Evolutionary conservation across 2,113 vertebrate genomes (phyloP), one percentile per base, ranked within the genome.

Genomic region (Channa argus): DNA sequence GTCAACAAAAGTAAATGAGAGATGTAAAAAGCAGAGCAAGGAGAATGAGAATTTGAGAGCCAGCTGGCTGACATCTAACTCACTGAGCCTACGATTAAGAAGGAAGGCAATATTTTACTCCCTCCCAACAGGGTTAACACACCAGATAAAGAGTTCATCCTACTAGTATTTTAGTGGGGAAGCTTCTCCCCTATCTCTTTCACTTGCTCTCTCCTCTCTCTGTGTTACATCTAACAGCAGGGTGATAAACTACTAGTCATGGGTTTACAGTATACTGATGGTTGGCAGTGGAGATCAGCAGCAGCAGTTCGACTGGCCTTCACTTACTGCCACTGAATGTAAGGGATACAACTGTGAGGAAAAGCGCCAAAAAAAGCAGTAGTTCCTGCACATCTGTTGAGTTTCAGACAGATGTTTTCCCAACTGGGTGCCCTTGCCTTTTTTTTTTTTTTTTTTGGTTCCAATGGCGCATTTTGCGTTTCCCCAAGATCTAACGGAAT

Each of bases 61-160:
- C 74, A 79, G 71, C 72, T 78, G 76, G 71, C 75, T 72, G 90
- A 88, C 87, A 80, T 82, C 84, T 66, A 74, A 69, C 43, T 74
- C 52, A 46, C 50, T 50, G 43, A 47, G 50, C 60, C 36, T 1
- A 52, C 73, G 81, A 84, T 58, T 83, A 79, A 79, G 64, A 56
- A 77, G 64, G 71, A 77, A 55, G 24, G 60, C 73, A 36, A 64
- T 76, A 53, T 83, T 88, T 87, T 58, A 73, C 55, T 66, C 13
- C 24, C 46, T 63, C 43, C 63, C 37, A 11, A 59, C 56, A 71
- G 65, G 36, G 24, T 53, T 44, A 83, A 77, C 51, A 68, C 69
- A 68, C 11, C 49, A 55, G 38, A 64, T 11, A 45, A 15, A 60
- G 67, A 79, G 71, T 83, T 77, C 72, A 52, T 69, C 69, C 60